phyloP scores from a whole-genome alignment of 2,888 invertebrate species.

The Tricholauxania praeusta region DNA sequence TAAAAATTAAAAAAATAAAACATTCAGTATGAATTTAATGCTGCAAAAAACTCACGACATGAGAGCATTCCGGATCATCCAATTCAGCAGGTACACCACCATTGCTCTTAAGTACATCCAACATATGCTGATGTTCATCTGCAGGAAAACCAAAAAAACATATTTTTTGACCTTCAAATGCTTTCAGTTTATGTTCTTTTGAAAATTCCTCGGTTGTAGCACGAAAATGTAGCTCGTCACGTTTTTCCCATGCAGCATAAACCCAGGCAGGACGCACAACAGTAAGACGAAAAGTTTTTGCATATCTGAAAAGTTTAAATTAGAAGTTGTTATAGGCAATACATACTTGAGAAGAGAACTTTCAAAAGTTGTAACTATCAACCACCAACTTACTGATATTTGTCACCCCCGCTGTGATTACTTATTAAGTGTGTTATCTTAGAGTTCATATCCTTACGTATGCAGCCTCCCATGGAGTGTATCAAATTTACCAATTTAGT shows the following conservation, averaged over 20 bases:
- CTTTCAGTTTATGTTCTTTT: conserved; percentile 82
- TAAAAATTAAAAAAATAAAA: conserved; percentile 26
- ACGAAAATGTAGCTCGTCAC: conserved; percentile 77
- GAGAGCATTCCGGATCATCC: conserved; percentile 88
- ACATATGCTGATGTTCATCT: conserved; percentile 93
- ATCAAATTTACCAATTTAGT: conserved; percentile 88
- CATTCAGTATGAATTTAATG: conserved; percentile 16
- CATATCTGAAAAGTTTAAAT: conserved; percentile 72
- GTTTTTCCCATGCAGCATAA: conserved; percentile 85
- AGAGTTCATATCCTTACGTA: conserved; percentile 88
- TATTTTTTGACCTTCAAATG: conserved; percentile 88
- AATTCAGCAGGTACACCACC: conserved; percentile 83
- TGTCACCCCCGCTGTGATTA: conserved; percentile 88
- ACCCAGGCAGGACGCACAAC: conserved; percentile 93
- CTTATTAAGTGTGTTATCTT: conserved; percentile 95
- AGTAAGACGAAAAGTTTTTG: conserved; percentile 88
- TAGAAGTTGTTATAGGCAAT: neutral
- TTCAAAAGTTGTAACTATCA: too few relatives aligned
- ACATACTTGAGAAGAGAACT: too few relatives aligned
- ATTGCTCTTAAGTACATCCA: conserved; percentile 87
- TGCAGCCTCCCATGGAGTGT: conserved; percentile 97
- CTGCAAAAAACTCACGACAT: conserved; percentile 81
- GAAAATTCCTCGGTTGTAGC: conserved; percentile 79
- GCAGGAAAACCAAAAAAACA: conserved; percentile 91
- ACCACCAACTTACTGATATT: conserved; percentile 76